Evolutionary conservation across 2,888 invertebrate genomes (phyloP), one percentile per base, ranked within the genome.

Genomic region (Leptodirus hochenwartii): DNA sequence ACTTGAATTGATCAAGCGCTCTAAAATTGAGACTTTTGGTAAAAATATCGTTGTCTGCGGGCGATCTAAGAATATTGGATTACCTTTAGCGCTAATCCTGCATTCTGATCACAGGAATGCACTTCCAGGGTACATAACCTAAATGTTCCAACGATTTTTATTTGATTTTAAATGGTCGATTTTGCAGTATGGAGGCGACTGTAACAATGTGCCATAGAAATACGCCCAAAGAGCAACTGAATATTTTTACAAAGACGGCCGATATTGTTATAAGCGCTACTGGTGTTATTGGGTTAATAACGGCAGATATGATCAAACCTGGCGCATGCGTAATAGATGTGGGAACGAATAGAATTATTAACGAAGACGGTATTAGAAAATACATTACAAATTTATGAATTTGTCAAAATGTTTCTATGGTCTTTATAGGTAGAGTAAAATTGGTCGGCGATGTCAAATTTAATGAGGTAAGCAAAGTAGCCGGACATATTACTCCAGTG

Each of bases 261-360:
- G 84, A 85, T 47, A 72, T 85, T 34, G 61, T 85, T 32, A 66
- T 85, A 8, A 67, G 69, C 31, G 82, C 82, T 4, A 72, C 76
- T 38, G 80, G 84, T 34, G 64, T 81, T 10, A 74, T 78, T 4
- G 69, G 70, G 26, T 53, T 85, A 5, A 75, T 85, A 25, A 75
- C 66, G 39, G 72, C 75, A 2, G 71, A 84, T 36, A 87, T 90
- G 81, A 66, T 91, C 4, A 90, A 88, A 47, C 74, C 78, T 2
- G 88, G 88, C 1, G 85, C 81, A 2, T 77, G 79, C 30, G 61
- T 91, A 10, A 85, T 91, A 37, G 90, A 91, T 53, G 80, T 91
- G 23, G 90, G 90, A 8, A 79, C 87, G 31, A 79, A 73, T 3
- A 66, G 78, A 43, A 54, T 87, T 10, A 62, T 59, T 5, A 69